Evolutionary conservation across 2,797 vertebrate genomes (phyloP).

Genomic region (Monodelphis domestica): DNA sequence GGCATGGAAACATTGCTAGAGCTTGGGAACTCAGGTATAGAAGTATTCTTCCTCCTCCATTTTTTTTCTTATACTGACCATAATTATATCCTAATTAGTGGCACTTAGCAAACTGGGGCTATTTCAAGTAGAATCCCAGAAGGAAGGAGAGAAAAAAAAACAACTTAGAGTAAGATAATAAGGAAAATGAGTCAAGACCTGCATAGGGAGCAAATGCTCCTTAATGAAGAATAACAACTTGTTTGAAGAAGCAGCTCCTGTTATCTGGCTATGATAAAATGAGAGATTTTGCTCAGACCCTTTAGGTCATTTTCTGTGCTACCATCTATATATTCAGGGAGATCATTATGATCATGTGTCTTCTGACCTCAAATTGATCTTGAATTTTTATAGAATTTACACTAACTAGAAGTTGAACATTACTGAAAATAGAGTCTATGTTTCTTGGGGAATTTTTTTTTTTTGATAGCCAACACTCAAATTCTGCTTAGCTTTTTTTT

Average conservation of each 20-base stretch:
- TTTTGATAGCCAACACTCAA: conserved; percentile 21
- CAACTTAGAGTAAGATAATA: conserved; percentile 16
- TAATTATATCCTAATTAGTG: conserved; percentile 58
- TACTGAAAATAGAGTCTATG: conserved; percentile 23
- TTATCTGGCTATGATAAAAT: not conserved
- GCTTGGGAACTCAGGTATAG: conserved; percentile 29
- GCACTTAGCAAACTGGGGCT: not conserved
- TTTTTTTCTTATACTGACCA: conserved; percentile 30
- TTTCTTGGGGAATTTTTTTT: conserved; percentile 37
- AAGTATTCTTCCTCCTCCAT: conserved; percentile 8
- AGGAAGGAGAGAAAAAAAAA: conserved; percentile 3
- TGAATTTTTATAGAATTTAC: conserved; percentile 16
- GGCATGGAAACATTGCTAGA: conserved; percentile 67
- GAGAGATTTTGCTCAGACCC: conserved; percentile 1
- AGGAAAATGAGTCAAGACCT: not conserved
- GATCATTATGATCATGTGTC: not conserved
- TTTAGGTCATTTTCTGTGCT: not conserved
- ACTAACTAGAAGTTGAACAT: conserved; percentile 9
- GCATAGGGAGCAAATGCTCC: not conserved
- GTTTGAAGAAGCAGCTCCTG: conserved; percentile 27
- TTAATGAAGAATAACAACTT: not conserved
- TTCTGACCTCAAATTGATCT: conserved; percentile 34
- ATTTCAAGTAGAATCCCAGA: conserved; percentile 26
- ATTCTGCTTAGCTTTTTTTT: not conserved
- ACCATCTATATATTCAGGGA: conserved; percentile 17